Evolutionary conservation across 2,888 invertebrate genomes (phyloP).

Genomic region (Lithophane leautieri): DNA sequence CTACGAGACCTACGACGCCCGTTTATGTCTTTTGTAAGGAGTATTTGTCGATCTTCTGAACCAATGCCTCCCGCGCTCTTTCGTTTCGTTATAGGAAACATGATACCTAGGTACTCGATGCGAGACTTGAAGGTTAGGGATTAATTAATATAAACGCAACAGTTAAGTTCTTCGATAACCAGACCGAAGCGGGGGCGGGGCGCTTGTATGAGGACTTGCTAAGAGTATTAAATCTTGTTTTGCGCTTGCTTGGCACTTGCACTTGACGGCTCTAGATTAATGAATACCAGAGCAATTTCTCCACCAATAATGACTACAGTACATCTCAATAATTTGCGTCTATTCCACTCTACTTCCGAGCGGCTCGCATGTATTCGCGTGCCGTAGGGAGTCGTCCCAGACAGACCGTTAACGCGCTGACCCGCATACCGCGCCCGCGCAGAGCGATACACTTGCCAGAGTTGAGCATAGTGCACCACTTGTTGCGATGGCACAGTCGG

Average conservation of each 20-base stretch:
- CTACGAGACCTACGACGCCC: not conserved
- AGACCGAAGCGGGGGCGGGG: not conserved
- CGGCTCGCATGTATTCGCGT: slow-evolving; percentile 32
- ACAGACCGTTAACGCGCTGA: slow-evolving; percentile 50
- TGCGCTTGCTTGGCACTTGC: not conserved
- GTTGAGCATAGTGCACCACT: not conserved
- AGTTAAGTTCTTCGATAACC: not conserved
- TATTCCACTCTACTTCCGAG: slow-evolving; percentile 24
- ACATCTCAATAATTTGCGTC: not conserved
- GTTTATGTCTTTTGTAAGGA: slow-evolving; percentile 27
- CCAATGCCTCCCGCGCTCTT: not conserved
- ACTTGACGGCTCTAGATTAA: slow-evolving; percentile 5
- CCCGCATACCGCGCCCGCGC: slow-evolving; percentile 47
- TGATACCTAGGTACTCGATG: not conserved
- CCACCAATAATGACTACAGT: not conserved
- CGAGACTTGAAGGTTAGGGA: not conserved
- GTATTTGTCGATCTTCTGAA: not conserved
- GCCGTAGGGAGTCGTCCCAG: slow-evolving; percentile 37
- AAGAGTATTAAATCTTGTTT: not conserved
- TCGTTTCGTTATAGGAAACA: not conserved
- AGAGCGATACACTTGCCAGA: slow-evolving; percentile 6
- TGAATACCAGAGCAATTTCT: not conserved
- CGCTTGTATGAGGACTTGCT: not conserved
- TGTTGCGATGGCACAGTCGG: not conserved
- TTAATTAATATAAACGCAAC: not conserved